These are phyloP conservation scores for Tenthredo distinguenda DNA, from an alignment of 2,888 invertebrate genomes.

Conservation along the genomic window DNA sequence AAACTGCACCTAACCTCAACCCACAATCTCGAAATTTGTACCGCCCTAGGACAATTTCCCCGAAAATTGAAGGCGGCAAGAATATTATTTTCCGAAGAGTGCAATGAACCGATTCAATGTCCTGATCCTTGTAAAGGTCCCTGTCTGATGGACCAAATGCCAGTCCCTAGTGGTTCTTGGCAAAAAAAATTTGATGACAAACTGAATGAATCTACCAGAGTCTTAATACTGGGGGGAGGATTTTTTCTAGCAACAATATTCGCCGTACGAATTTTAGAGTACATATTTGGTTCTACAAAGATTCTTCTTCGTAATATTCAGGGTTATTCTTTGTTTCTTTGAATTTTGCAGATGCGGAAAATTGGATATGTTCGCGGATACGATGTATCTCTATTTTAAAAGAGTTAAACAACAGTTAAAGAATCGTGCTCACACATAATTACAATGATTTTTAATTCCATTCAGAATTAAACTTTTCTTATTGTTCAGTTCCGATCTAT, in stretches of 20 bases:
- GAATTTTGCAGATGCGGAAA: conserved; percentile 53
- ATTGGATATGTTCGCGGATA: conserved; percentile 58
- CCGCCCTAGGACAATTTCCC: conserved; percentile 51
- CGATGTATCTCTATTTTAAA: conserved; percentile 55
- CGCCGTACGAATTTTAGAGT: conserved; percentile 52
- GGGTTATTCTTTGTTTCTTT: conserved; percentile 13
- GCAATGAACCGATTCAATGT: conserved; percentile 44
- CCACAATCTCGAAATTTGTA: neutral
- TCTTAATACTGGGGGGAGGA: conserved; percentile 56
- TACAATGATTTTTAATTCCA: no score
- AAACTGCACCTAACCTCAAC: no score
- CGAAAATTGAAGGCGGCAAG: conserved; percentile 51
- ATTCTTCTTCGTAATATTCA: neutral
- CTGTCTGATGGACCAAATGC: conserved; percentile 60
- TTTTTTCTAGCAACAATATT: conserved; percentile 55
- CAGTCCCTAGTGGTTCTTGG: conserved; percentile 60
- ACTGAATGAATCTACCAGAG: conserved; percentile 56
- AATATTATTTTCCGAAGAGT: conserved; percentile 51
- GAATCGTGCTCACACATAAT: no score
- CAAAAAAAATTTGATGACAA: conserved; percentile 57
- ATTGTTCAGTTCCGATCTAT: neutral
- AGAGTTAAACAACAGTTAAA: neutral
- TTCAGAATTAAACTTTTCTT: neutral
- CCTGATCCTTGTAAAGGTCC: conserved; percentile 55
- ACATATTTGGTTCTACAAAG: neutral